Evolutionary conservation across 2,113 vertebrate species (phyloP).

Genomic region (Pterocles gutturalis): DNA sequence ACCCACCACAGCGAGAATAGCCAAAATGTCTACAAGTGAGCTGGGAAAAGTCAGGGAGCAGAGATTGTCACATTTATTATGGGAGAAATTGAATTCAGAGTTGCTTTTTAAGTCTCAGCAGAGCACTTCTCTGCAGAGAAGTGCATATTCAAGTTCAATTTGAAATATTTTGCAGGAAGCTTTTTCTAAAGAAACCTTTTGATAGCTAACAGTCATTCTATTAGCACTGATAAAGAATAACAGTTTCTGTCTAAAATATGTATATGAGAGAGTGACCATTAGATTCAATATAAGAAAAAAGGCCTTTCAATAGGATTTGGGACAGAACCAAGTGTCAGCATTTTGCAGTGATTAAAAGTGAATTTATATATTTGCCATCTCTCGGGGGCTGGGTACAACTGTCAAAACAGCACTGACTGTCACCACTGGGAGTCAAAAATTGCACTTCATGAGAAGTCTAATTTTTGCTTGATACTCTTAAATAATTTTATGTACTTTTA

Average conservation of each 20-base stretch:
- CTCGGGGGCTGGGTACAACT: not conserved
- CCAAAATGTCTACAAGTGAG: not conserved
- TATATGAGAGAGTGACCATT: not conserved
- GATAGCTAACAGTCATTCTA: not conserved
- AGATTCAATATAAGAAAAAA: not conserved
- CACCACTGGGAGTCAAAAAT: not conserved
- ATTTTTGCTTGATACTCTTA: not conserved
- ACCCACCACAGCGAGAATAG: not conserved
- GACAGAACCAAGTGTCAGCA: not conserved
- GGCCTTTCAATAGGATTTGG: not conserved
- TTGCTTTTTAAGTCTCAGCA: not conserved
- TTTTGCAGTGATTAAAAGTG: not conserved
- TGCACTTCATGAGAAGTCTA: not conserved
- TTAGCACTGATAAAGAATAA: constrained; percentile 16
- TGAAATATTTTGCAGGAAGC: not conserved
- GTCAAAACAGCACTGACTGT: not conserved
- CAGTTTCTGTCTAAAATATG: not conserved
- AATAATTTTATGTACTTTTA: not conserved
- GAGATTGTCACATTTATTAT: not conserved
- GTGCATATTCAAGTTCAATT: constrained; percentile 26
- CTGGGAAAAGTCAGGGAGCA: not conserved
- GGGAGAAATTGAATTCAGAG: constrained; percentile 9
- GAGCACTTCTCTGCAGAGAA: not conserved
- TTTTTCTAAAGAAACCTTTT: not conserved
- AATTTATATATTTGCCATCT: not conserved